Base-by-base conservation (phyloP, 2,113 vertebrate species). In the Zosterops hypoxanthus region DNA sequence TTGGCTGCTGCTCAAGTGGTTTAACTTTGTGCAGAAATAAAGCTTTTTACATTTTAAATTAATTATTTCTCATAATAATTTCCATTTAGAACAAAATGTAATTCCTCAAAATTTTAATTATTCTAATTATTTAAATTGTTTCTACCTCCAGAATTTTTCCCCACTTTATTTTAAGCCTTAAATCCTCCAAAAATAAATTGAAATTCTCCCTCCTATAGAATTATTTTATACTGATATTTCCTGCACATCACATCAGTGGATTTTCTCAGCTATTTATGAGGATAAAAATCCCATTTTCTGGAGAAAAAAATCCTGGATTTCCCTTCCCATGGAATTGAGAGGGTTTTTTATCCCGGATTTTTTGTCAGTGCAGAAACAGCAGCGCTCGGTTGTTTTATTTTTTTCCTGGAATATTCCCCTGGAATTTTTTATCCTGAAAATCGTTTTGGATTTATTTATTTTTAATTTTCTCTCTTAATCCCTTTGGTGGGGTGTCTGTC, bases 61-160 rank as follows among this genome's bases (percentile, higher is more conserved):
- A 12, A 1, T 49, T 42, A 1, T 42, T 65, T 31, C 16, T 26
- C 46, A 65, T 61, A 4, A 11, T 29, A 11, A 60, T 6, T 77
- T 42, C 18, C 0, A 2, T 42, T 44, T 61, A 50, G 47, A 49
- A 14, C 22, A 1, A 5, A 56, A 10, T 29, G 3, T 5, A n/a
- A 13, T 21, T 36, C 47, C 19, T 78, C 21, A 19, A 4, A 9
- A 42, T 90, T 88, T 42, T 2, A 70, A 31, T 63, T 42, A 3
- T 76, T 85, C 5, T 3, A 65, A n/a, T 42, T 53, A 1, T 44
- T 86, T 39, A 18, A 17, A 22, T 34, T 9, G 20, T 63, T 92
- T 50, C 60, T 68, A 33, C 5, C 0, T 21, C 3, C 39, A 78
- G 18, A 70, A 39, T 19, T 26, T 73, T 11, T 0, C 25, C 6